These are phyloP conservation scores for Buphagus erythrorhynchus DNA, from an alignment of 2,797 vertebrate genomes.

Conservation along the genomic window DNA sequence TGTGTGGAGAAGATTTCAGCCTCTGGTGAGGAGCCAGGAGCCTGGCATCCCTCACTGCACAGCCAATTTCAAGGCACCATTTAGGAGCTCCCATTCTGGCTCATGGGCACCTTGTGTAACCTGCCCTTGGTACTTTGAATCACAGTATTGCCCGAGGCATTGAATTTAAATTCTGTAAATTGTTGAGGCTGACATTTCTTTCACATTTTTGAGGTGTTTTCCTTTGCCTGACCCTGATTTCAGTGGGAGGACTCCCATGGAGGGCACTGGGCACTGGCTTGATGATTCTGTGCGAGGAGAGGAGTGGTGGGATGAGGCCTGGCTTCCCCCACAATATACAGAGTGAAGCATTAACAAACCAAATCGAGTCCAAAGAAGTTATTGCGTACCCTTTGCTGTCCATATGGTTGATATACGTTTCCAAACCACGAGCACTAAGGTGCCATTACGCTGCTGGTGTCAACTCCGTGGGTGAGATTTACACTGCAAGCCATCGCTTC, in stretches of 20 bases:
- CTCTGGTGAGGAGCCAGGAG: neutral
- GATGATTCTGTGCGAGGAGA: fast-evolving
- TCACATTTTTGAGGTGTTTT: neutral
- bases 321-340: neutral
- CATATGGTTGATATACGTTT: slow-evolving; percentile 14
- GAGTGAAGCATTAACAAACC: slow-evolving; percentile 26
- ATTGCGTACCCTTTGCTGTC: slow-evolving; percentile 59
- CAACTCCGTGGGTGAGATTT: slow-evolving; percentile 55
- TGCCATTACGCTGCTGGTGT: slow-evolving; percentile 34
- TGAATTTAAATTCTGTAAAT: neutral
- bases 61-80: neutral
- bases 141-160: neutral
- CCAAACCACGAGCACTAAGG: slow-evolving; percentile 34
- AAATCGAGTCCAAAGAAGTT: slow-evolving; percentile 41
- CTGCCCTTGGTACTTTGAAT: neutral
- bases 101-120: neutral
- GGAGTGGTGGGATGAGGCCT: neutral
- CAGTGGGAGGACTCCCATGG: neutral
- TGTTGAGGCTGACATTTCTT: neutral
- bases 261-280: neutral
- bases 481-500: slow-evolving; percentile 50
- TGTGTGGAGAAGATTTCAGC: neutral
- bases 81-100: neutral
- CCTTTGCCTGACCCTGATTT: neutral
- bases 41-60: neutral